Conservation (phyloP, 2,113 vertebrate genomes). For the Serinus canaria region DNA sequence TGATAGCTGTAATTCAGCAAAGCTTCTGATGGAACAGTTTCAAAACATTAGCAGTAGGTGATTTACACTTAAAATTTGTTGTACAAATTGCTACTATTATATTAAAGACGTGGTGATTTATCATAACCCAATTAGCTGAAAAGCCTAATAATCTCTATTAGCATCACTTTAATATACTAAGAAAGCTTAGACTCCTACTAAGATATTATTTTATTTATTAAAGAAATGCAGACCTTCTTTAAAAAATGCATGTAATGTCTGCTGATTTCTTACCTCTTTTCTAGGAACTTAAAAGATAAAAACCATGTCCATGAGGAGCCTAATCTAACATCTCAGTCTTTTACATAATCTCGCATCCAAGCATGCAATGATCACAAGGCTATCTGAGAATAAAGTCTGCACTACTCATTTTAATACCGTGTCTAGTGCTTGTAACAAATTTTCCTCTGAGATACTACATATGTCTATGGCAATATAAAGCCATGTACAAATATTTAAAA, state of each 20-base stretch:
- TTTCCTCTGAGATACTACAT: not conserved
- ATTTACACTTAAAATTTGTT: slow-evolving; percentile 49
- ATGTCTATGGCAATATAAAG: not conserved
- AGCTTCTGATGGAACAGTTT: slow-evolving; percentile 43
- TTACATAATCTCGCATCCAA: not conserved
- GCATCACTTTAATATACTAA: slow-evolving; percentile 6
- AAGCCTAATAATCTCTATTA: slow-evolving; percentile 43
- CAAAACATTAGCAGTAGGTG: slow-evolving; percentile 46
- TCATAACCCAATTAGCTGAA: slow-evolving; percentile 50
- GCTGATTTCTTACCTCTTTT: not conserved
- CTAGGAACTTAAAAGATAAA: not conserved
- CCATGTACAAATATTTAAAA: not conserved
- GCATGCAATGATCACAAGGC: not conserved
- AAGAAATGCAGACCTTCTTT: not conserved
- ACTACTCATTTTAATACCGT: not conserved
- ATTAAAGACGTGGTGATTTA: slow-evolving; percentile 54
- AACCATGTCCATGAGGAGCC: not conserved
- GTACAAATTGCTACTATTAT: slow-evolving; percentile 17
- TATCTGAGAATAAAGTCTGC: not conserved
- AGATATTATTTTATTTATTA: not conserved
- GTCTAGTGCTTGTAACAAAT: not conserved
- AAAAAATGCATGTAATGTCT: not conserved
- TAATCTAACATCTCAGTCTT: not conserved
- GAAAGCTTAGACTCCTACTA: not conserved
- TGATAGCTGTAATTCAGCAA: slow-evolving; percentile 53